Evolutionary conservation across 1,140 invertebrate genomes (phyloP).

Genomic region (Philaenus spumarius): DNA sequence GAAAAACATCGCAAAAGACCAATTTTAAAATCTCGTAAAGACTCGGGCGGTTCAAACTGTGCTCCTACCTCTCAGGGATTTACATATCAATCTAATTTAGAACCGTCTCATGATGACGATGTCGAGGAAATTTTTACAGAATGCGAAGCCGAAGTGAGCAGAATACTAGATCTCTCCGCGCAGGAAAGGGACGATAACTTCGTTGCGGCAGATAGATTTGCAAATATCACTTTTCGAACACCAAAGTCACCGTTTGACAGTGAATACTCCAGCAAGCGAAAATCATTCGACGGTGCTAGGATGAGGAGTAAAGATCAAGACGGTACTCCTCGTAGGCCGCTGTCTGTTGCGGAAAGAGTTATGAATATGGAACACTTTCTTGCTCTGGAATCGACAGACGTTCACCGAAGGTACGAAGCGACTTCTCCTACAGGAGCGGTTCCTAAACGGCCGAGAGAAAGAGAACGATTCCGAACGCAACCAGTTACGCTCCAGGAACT

Average conservation of each 20-base stretch:
- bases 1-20: constrained; percentile 59
- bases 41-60: background rate
- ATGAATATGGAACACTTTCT: constrained; percentile 26
- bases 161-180: too few species aligned
- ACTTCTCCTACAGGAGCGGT: constrained; percentile 31
- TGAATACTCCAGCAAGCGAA: background rate
- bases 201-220: too few species aligned
- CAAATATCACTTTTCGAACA: too few species aligned
- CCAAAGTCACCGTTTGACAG: too few species aligned
- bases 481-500: constrained; percentile 58
- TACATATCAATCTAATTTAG: too few species aligned
- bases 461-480: constrained; percentile 55
- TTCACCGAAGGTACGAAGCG: background rate
- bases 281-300: constrained; percentile 5
- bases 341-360: constrained; percentile 28
- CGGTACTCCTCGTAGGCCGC: constrained; percentile 8
- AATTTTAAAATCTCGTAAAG: constrained; percentile 58
- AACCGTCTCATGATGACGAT: too few species aligned
- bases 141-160: too few species aligned
- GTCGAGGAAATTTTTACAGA: too few species aligned
- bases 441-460: constrained; percentile 42
- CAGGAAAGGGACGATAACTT: too few species aligned
- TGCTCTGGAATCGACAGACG: background rate
- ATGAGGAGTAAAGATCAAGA: background rate
- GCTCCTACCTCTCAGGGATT: too few species aligned